These are phyloP conservation scores for Etheostoma perlongum DNA, from an alignment of 2,797 vertebrate species.

Conservation along the genomic window DNA sequence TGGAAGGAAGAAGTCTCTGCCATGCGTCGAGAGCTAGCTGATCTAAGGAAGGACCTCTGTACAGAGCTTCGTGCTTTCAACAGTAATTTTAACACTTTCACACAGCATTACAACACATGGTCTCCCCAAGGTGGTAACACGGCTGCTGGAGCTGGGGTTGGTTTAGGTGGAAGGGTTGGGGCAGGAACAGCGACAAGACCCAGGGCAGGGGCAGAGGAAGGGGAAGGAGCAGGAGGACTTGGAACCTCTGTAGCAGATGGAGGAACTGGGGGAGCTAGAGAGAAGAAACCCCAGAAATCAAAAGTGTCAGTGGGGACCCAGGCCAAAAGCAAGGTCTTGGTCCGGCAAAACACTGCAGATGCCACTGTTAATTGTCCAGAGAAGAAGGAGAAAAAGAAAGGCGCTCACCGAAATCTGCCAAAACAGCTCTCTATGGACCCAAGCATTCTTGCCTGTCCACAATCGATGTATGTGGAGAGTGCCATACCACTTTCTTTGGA, in stretches of 20 bases:
- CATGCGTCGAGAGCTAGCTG: slow-evolving; percentile 86
- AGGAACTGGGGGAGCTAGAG: slow-evolving; percentile 64
- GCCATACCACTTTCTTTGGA: slow-evolving; percentile 81
- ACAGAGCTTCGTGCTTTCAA: slow-evolving; percentile 87
- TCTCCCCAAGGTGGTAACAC: slow-evolving; percentile 79
- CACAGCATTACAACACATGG: slow-evolving; percentile 88
- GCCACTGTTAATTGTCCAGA: slow-evolving; percentile 86
- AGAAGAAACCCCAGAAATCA: slow-evolving; percentile 74
- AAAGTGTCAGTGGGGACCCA: slow-evolving; percentile 87
- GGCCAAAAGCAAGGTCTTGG: slow-evolving; percentile 82
- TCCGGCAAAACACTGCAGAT: slow-evolving; percentile 86
- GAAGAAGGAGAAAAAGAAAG: slow-evolving; percentile 76
- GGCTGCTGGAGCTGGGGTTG: slow-evolving; percentile 58
- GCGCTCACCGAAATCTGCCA: slow-evolving; percentile 67
- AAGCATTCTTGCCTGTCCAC: slow-evolving; percentile 79
- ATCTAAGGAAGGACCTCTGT: slow-evolving; percentile 86
- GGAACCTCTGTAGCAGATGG: slow-evolving; percentile 43
- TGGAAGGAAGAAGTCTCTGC: slow-evolving; percentile 88
- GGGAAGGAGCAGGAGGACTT: slow-evolving; percentile 29
- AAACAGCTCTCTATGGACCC: slow-evolving; percentile 84
- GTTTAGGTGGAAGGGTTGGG: slow-evolving; percentile 43
- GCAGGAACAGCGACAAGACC: slow-evolving; percentile 33
- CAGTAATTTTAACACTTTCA: slow-evolving; percentile 86
- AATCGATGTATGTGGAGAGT: slow-evolving; percentile 83
- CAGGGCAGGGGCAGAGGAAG: slow-evolving; percentile 1